Conservation (phyloP, 2,797 vertebrate genomes). For the Lithobates pipiens region DNA sequence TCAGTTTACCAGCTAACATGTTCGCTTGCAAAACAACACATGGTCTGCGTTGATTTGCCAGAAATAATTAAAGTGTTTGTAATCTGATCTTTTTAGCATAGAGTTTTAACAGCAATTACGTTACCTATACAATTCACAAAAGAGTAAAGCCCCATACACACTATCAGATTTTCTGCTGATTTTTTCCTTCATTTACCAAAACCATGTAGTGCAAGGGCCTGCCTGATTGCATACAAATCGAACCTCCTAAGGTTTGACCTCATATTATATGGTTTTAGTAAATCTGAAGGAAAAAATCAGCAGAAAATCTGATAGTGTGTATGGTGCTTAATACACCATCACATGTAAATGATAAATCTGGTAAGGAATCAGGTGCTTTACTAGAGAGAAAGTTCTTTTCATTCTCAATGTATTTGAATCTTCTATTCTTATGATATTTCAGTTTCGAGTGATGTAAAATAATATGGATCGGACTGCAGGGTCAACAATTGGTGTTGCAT, state of each 20-base stretch:
- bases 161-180: too few species aligned
- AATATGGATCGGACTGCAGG: neutral
- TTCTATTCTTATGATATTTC: neutral
- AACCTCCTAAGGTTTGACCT: too few species aligned
- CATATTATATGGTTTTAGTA: too few species aligned
- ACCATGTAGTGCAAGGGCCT: too few species aligned
- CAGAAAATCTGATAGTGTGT: too few species aligned
- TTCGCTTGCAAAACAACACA: slow-evolving; percentile 49
- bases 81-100: slow-evolving; percentile 31
- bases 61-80: slow-evolving; percentile 44
- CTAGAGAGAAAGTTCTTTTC: neutral
- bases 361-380: neutral
- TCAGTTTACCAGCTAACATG: slow-evolving; percentile 30
- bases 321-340: neutral
- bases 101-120: neutral
- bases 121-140: neutral
- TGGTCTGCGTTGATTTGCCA: slow-evolving; percentile 30
- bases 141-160: too few species aligned
- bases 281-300: too few species aligned
- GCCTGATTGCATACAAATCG: too few species aligned
- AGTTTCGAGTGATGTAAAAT: neutral
- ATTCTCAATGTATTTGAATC: neutral
- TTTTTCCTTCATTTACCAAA: too few species aligned
- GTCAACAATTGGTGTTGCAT: neutral
- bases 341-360: neutral